Conservation (phyloP, 2,888 invertebrate genomes). For the Drepanosiphum platanoidis region DNA sequence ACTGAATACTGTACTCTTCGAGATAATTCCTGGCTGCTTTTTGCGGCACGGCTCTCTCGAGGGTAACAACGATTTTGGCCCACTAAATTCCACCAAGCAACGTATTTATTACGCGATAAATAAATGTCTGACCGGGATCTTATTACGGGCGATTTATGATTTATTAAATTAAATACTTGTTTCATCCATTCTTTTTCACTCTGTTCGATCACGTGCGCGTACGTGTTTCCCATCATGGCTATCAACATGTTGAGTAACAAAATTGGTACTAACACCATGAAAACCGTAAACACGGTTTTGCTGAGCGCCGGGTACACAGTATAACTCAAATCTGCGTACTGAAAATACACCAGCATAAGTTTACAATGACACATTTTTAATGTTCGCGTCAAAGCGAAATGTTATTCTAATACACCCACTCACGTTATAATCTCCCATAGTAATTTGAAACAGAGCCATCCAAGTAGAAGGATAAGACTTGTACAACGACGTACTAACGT, state of each 20-base stretch:
- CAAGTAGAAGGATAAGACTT: conserved; percentile 89
- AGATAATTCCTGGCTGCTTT: conserved; percentile 90
- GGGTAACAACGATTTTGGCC: conserved; percentile 97
- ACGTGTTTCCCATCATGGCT: conserved; percentile 99
- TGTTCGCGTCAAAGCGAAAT: neutral
- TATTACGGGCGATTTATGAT: no score
- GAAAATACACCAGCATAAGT: conserved; percentile 66
- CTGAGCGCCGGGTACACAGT: conserved; percentile 92
- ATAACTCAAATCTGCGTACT: conserved; percentile 92
- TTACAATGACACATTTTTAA: neutral
- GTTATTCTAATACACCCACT: conserved; percentile 66
- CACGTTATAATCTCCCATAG: conserved; percentile 97
- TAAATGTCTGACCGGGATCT: neutral
- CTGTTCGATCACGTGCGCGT: conserved; percentile 96
- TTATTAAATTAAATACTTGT: conserved; percentile 72
- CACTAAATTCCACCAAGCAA: conserved; percentile 73
- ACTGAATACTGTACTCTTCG: conserved; percentile 92
- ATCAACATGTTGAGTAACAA: conserved; percentile 96
- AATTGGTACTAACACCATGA: conserved; percentile 98
- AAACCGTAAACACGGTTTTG: conserved; percentile 95
- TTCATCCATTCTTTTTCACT: conserved; percentile 99
- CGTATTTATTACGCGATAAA: neutral
- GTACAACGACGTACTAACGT: conserved; percentile 82
- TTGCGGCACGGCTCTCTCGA: conserved; percentile 93
- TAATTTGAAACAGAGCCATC: conserved; percentile 98